These are phyloP conservation scores for Drosophila kambysellisi DNA, from an alignment of 2,888 invertebrate genomes.

Conservation along the genomic window DNA sequence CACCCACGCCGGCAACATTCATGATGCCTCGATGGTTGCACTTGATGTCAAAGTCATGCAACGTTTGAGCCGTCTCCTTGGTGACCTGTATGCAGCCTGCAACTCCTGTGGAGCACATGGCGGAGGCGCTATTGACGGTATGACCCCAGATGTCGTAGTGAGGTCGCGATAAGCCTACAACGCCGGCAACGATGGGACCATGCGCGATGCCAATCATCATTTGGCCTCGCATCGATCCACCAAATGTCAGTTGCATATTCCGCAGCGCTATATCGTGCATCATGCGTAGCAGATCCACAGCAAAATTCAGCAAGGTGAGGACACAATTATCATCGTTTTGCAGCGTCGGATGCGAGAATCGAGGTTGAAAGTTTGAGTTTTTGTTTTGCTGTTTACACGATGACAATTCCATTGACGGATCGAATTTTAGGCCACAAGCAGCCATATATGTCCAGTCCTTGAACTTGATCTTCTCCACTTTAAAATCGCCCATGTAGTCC, in stretches of 20 bases:
- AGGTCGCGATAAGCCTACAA: conserved; percentile 96
- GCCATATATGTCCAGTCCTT: conserved; percentile 99
- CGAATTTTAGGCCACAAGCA: conserved; percentile 92
- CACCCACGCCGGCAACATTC: conserved; percentile 88
- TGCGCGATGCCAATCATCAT: conserved; percentile 90
- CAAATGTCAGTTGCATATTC: conserved; percentile 18
- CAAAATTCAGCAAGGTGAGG: conserved; percentile 89
- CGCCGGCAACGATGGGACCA: conserved; percentile 96
- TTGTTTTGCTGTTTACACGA: not conserved
- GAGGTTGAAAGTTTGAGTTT: not conserved
- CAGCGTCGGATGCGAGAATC: not conserved
- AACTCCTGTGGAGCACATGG: conserved; percentile 96
- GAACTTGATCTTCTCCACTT: conserved; percentile 98
- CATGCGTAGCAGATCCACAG: conserved; percentile 89
- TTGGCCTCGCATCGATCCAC: conserved; percentile 23
- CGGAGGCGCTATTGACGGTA: conserved; percentile 97
- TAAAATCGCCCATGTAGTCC: conserved; percentile 86
- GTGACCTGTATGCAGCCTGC: conserved; percentile 92
- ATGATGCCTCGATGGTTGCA: conserved; percentile 89
- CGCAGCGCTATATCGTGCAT: conserved; percentile 82
- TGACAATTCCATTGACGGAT: conserved; percentile 11
- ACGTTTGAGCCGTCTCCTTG: conserved; percentile 88
- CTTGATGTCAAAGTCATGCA: conserved; percentile 88
- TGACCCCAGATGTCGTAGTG: conserved; percentile 98
- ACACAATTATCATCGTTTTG: conserved; percentile 80